phyloP scores from a whole-genome alignment of 1,140 invertebrate species.

The Schlechtendalia chinensis region DNA sequence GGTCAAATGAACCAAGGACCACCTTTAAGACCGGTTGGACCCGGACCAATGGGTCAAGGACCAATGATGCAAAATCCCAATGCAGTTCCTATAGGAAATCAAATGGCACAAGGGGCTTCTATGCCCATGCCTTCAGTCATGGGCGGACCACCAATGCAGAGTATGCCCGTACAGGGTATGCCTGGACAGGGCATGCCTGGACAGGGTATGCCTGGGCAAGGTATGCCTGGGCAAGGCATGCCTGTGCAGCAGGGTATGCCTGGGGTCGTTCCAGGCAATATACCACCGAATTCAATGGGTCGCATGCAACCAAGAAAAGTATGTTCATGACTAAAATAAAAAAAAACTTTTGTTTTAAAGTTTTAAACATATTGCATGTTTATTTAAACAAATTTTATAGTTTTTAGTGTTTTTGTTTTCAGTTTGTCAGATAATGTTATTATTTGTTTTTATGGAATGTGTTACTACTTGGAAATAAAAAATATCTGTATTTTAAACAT shows the following conservation, averaged over 20 bases:
- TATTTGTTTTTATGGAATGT: no score
- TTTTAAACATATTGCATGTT: no score
- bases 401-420: no score
- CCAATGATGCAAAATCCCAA: conserved; percentile 52
- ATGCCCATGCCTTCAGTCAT: conserved; percentile 49
- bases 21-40: conserved; percentile 51
- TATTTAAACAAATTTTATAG: no score
- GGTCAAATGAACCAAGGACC: conserved; percentile 51
- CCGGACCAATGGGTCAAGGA: conserved; percentile 54
- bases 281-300: conserved; percentile 23
- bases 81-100: conserved; percentile 52
- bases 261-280: conserved; percentile 9
- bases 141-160: conserved; percentile 54
- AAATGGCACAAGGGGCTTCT: conserved; percentile 50
- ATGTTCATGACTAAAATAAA: no score
- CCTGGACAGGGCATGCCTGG: conserved; percentile 3
- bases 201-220: not conserved
- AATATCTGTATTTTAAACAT: no score
- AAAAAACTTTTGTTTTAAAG: no score
- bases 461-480: no score
- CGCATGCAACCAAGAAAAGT: conserved; percentile 47
- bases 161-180: conserved; percentile 27
- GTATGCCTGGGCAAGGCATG: not conserved
- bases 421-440: no score
- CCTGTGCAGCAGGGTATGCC: conserved; percentile 23